Base-by-base conservation (phyloP, 2,113 vertebrate species). In the Pimephales promelas region DNA sequence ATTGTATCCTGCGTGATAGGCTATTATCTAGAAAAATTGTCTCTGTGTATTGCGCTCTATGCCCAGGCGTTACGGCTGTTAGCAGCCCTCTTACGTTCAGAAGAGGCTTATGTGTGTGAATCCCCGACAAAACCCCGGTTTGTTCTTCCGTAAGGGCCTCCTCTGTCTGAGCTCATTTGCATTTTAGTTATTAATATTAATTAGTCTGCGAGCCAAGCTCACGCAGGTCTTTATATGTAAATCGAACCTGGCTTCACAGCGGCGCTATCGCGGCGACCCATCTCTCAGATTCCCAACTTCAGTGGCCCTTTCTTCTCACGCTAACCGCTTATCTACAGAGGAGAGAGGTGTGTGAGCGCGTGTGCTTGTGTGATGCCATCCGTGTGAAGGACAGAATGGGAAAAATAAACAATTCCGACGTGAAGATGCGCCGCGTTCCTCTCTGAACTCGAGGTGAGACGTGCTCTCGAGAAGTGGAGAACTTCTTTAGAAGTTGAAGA, bases 21-120 rank as follows among this genome's bases (percentile, higher is more conserved):
- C 98, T 97, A 99, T 99, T 99, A 99, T 99, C 97, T 96, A 98
- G 96, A 98, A 97, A 99, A 99, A 99, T 98, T 96, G 97, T 97
- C 96, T 95, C 93, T 95, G 95, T 98, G 97, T 98, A 96, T 97
- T 95, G 96, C 94, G 92, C 94, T 94, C 95, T 94, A 92, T 96
- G 91, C 95, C 96, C 95, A 91, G 95, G 90, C 94, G 95, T 97
- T 95, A 98, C 93, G 96, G 93, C 91, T 96, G 95, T 98, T 96
- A 95, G 91, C 95, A 95, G 96, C 95, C 95, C 96, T 95, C 95
- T 97, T 96, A 96, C 95, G 95, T 94, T 96, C 95, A 97, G 95
- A 96, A 96, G 96, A 96, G 96, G 95, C 95, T 95, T 95, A 95
- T 94, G 94, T 93, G 94, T 93, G 92, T 93, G 92, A 94, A 94